Evolutionary conservation across 2,888 invertebrate species (phyloP).

Genomic region (Caenorhabditis angaria): DNA sequence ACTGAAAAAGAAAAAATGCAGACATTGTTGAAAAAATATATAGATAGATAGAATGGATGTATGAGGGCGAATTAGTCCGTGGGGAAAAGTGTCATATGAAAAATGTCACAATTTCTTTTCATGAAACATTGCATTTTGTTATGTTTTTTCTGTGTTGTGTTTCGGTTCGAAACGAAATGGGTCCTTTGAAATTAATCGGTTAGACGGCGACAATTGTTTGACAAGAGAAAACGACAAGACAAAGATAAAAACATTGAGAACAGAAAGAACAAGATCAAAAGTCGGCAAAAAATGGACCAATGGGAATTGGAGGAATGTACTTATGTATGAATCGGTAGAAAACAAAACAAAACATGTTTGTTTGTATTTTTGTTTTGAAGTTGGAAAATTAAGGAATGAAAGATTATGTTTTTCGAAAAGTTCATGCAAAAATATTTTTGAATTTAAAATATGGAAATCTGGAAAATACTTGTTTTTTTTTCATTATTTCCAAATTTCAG

Average conservation of each 20-base stretch:
- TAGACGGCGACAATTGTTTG: neutral
- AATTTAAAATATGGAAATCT: too few species aligned
- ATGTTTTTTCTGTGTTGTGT: neutral
- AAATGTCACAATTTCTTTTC: neutral
- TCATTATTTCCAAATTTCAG: too few species aligned
- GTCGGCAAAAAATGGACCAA: neutral
- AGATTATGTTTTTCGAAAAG: too few species aligned
- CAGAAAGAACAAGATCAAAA: neutral
- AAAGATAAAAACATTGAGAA: neutral
- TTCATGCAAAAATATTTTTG: too few species aligned
- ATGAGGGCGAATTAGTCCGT: conserved; percentile 2
- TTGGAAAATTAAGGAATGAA: too few species aligned
- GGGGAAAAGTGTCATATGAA: neutral
- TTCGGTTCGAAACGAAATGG: neutral
- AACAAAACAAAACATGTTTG: neutral
- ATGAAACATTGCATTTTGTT: neutral
- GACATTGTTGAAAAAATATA: neutral
- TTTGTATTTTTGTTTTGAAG: too few species aligned
- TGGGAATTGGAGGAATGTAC: neutral
- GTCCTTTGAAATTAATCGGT: neutral
- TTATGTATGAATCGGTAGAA: neutral
- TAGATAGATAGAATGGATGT: neutral
- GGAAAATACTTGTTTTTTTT: too few species aligned
- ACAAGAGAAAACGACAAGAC: neutral
- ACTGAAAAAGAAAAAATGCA: neutral